phyloP scores from a whole-genome alignment of 2,888 invertebrate species.

The Blastobasis lacticolella region DNA sequence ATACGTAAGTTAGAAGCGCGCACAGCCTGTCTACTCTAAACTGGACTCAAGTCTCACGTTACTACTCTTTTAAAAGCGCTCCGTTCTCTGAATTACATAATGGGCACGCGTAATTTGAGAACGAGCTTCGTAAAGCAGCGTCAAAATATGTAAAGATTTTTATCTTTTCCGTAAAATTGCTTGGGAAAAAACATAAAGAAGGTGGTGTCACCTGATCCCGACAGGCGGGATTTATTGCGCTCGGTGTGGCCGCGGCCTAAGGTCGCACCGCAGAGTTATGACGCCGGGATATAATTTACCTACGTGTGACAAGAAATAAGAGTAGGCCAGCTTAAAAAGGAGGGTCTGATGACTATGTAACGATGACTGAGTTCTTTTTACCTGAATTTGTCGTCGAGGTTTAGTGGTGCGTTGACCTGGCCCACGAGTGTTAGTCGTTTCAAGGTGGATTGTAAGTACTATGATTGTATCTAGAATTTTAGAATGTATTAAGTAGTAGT shows the following conservation, averaged over 20 bases:
- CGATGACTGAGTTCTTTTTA: constrained; percentile 28
- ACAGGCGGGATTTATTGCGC: constrained; percentile 62
- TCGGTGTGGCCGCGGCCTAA: constrained; percentile 70
- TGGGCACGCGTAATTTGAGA: constrained; percentile 71
- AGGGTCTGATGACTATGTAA: constrained; percentile 38
- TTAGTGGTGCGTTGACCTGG: too few species aligned
- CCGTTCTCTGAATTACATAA: constrained; percentile 65
- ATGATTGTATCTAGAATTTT: too few species aligned
- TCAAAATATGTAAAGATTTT: constrained; percentile 75
- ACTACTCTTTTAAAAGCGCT: constrained; percentile 39
- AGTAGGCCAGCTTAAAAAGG: constrained; percentile 20
- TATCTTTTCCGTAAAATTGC: constrained; percentile 74
- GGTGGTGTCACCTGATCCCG: constrained; percentile 74
- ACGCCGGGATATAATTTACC: constrained; percentile 63
- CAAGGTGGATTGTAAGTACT: too few species aligned
- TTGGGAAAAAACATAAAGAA: constrained; percentile 77
- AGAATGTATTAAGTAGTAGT: too few species aligned
- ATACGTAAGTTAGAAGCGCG: constrained; percentile 4
- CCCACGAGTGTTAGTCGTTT: too few species aligned
- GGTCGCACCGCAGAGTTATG: constrained; percentile 62
- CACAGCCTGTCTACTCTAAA: constrained; percentile 4
- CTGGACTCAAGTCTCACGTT: constrained; percentile 10
- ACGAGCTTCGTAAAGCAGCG: constrained; percentile 66
- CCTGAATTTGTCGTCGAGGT: too few species aligned
- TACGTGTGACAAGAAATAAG: constrained; percentile 55